phyloP scores from a whole-genome alignment of 2,888 invertebrate species.

The Leucophenga montana region DNA sequence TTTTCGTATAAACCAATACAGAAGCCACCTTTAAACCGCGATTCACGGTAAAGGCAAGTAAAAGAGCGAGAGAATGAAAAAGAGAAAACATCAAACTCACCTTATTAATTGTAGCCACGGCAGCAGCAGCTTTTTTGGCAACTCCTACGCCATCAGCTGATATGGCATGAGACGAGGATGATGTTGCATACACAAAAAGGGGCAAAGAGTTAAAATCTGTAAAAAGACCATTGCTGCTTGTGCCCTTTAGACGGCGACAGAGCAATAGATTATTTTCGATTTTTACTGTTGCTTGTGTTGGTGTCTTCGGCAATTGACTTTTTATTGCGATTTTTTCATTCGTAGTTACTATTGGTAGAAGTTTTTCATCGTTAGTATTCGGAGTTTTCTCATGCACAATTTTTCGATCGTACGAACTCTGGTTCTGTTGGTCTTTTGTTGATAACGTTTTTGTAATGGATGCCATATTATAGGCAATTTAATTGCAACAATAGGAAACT shows the following conservation, averaged over 20 bases:
- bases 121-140: constrained; percentile 60
- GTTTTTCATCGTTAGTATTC: constrained; percentile 5
- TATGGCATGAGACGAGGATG: constrained; percentile 65
- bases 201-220: constrained; percentile 68
- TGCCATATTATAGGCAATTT: too few species aligned
- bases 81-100: constrained; percentile 40
- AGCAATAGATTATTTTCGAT: constrained; percentile 61
- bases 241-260: constrained; percentile 68
- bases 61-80: constrained; percentile 14
- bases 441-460: too few species aligned
- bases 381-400: too few species aligned
- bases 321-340: constrained; percentile 38
- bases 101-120: constrained; percentile 48
- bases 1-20: too few species aligned
- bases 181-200: constrained; percentile 67
- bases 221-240: constrained; percentile 51
- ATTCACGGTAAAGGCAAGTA: not conserved
- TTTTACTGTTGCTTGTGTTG: not conserved
- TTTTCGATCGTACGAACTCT: too few species aligned
- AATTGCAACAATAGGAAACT: too few species aligned
- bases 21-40: too few species aligned
- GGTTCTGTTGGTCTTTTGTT: too few species aligned
- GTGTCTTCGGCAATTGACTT: constrained; percentile 3
- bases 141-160: constrained; percentile 69
- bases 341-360: constrained; percentile 33